A percentile compares a stretch with the other conserved stretches of the same genome.
These are phyloP conservation scores for Torymus auratus DNA, from an alignment of 2,888 invertebrate genomes.

Conservation along the genomic window DNA sequence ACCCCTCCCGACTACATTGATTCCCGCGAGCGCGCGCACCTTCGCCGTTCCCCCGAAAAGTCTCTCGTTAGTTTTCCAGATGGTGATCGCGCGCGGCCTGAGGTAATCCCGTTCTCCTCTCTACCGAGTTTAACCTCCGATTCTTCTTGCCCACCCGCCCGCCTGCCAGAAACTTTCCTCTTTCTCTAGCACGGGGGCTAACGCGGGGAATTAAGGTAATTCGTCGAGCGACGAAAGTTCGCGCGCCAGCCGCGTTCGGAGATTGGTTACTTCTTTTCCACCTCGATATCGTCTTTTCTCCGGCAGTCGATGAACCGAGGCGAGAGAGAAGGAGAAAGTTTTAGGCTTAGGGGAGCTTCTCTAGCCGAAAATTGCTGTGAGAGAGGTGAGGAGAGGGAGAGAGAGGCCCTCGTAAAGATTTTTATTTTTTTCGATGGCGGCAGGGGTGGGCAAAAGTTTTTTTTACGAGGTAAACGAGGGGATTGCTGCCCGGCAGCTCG, in stretches of 20 bases:
- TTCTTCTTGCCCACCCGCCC: slow-evolving; percentile 32
- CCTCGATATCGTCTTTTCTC: slow-evolving; percentile 34
- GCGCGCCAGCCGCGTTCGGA: slow-evolving; percentile 30
- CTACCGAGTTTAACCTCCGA: slow-evolving; percentile 45
- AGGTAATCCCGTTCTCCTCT: slow-evolving; percentile 38
- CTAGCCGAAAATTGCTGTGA: slow-evolving; percentile 10
- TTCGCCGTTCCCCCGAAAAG: too few relatives aligned
- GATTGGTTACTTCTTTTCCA: slow-evolving; percentile 44
- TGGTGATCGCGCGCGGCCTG: slow-evolving; percentile 29
- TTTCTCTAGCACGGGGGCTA: slow-evolving; percentile 34
- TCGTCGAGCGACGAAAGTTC: slow-evolving; percentile 51
- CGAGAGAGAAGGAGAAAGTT: neutral
- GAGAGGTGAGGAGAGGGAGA: neutral
- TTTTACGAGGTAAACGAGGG: too few relatives aligned
- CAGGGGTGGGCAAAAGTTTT: too few relatives aligned
- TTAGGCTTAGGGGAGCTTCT: slow-evolving; percentile 10
- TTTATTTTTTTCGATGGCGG: slow-evolving; percentile 17
- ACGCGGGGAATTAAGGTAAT: slow-evolving; percentile 51
- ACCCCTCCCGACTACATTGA: slow-evolving; percentile 1
- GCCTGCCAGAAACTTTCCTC: slow-evolving; percentile 23
- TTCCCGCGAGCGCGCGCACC: too few relatives aligned
- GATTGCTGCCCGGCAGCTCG: too few relatives aligned
- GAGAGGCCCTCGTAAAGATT: slow-evolving; percentile 23
- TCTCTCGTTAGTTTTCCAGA: slow-evolving; percentile 47
- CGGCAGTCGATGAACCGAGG: slow-evolving; percentile 12